phyloP scores from a whole-genome alignment of 2,113 vertebrate species.

The Paratilapia polleni region DNA sequence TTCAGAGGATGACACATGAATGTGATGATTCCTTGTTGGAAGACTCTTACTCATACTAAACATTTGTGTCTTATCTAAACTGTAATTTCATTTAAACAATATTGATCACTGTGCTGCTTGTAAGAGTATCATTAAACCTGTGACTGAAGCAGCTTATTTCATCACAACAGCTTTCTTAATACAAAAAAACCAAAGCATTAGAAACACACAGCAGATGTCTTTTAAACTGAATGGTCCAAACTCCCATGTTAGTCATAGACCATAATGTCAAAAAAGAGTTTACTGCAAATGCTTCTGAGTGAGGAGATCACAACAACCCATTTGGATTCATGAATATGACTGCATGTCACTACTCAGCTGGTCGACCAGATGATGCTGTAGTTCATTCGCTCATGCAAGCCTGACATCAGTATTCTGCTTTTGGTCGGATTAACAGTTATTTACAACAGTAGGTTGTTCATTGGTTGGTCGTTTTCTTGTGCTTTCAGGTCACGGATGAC shows the following conservation, averaged over 20 bases:
- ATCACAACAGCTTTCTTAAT: not conserved
- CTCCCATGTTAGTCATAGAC: not conserved
- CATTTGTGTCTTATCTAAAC: accelerated
- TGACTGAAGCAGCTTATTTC: not conserved
- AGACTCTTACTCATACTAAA: not conserved
- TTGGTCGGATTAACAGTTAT: not conserved
- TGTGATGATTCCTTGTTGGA: not conserved
- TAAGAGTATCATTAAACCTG: not conserved
- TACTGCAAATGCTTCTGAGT: not conserved
- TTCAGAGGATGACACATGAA: not conserved
- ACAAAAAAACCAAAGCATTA: not conserved
- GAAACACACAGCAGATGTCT: not conserved
- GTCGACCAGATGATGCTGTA: not conserved
- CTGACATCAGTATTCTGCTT: accelerated
- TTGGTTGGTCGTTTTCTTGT: not conserved
- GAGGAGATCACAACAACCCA: not conserved
- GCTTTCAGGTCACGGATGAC: not conserved
- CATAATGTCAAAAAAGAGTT: not conserved
- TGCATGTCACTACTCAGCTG: not conserved
- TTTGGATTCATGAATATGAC: accelerated
- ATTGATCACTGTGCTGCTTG: not conserved
- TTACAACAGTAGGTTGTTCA: not conserved
- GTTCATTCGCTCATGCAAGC: not conserved
- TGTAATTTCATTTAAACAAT: not conserved
- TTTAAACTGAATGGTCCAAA: not conserved